phyloP scores from a whole-genome alignment of 1,140 invertebrate species.

The Orchestia grillus region DNA sequence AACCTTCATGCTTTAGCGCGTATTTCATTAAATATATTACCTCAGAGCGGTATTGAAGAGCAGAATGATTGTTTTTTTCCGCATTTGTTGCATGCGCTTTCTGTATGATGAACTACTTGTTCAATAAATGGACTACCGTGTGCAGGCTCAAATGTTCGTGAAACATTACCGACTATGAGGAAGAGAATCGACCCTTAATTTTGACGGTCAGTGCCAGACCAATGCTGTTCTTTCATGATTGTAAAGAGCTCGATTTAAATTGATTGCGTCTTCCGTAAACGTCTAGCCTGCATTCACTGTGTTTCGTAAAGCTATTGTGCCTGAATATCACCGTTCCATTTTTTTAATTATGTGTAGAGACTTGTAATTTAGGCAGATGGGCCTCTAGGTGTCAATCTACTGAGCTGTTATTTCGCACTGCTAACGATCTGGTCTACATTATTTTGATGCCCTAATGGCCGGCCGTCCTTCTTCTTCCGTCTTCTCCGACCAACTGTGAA shows the following conservation, averaged over 20 bases:
- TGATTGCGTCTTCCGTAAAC: background rate
- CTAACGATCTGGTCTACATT: background rate
- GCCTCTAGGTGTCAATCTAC: too few relatives aligned
- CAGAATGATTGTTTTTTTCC: background rate
- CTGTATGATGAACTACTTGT: background rate
- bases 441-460: background rate
- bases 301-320: background rate
- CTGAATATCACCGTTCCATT: background rate
- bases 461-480: background rate
- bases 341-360: background rate
- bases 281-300: background rate
- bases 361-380: background rate
- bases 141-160: background rate
- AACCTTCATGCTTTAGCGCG: background rate
- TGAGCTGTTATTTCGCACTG: background rate
- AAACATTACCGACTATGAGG: background rate
- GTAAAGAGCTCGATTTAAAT: background rate
- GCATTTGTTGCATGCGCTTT: background rate
- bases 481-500: background rate
- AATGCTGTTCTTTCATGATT: background rate
- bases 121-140: background rate
- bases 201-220: too few relatives aligned
- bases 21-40: background rate
- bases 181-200: background rate
- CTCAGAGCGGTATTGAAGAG: background rate